Evolutionary conservation across 2,797 vertebrate species (phyloP), one percentile per base, ranked within the genome.

Genomic region (Potorous gilbertii): DNA sequence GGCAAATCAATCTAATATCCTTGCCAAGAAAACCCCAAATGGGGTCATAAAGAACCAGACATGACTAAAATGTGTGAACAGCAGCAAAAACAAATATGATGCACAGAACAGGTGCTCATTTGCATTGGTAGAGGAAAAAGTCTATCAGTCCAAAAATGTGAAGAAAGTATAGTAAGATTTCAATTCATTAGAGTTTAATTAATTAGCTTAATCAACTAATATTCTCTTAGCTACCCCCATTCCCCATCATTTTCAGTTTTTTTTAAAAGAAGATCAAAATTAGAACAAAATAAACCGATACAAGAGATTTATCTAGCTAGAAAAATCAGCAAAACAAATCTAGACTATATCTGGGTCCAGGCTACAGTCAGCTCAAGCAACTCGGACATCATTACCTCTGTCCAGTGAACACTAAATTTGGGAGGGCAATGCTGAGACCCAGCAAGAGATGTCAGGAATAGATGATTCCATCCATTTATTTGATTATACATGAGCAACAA

Each of bases 121-220:
- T 81, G 21, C 21, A 46, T 46, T 81, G 40, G 40, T 27, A 46
- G 40, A 81, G 18, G 74, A 24, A 81, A 81, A 81, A 46, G 74
- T 27, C 1, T 31, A 46, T 46, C 9, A 81, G 40, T 81, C 2
- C 21, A 24, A 74, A 74, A 74, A 81, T 90, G 3, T 93, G 27
- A 1, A 93, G 94, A 97, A 81, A 10, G 12, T 27, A 5, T 16
- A 93, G 21, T 90, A 52, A 92, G 55, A n/a, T 74, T 40, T 87
- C 28, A 31, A 95, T 54, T 93, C 31, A 89, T 24, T 81, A 1
- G 56, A 34, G 62, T 54, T 95, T 91, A 62, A 34, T 96, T 91
- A 81, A 24, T 18, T 91, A 56, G 18, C 66, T 54, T 92, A 9
- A 3, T 96, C 74, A 91, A 92, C 92, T 95, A 81, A 27, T 29